Evolutionary conservation across 2,888 invertebrate genomes (phyloP).

Genomic region (Dasysyrphus tricinctus): DNA sequence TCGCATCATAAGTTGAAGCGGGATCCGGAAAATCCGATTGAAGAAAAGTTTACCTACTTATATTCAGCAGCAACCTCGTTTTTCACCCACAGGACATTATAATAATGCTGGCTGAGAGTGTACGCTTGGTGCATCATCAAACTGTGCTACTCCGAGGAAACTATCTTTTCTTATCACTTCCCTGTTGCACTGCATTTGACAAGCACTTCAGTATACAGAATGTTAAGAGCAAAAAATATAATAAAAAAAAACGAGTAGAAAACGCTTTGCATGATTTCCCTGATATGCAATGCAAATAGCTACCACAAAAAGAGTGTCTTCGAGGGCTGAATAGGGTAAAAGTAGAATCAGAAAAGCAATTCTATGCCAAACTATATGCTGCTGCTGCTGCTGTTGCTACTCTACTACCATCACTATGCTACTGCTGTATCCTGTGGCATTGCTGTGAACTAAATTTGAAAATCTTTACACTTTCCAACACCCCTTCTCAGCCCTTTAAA

Average conservation of each 20-base stretch:
- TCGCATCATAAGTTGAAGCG: constrained; percentile 26
- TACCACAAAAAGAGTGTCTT: constrained; percentile 57
- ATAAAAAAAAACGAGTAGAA: constrained; percentile 36
- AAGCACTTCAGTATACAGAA: constrained; percentile 37
- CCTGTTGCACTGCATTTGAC: constrained; percentile 65
- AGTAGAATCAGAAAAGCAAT: constrained; percentile 25
- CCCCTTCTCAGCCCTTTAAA: background rate
- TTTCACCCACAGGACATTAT: constrained; percentile 67
- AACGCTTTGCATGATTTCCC: constrained; percentile 68
- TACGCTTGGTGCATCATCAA: constrained; percentile 46
- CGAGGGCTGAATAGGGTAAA: constrained; percentile 53
- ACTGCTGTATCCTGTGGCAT: constrained; percentile 62
- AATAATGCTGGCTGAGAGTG: constrained; percentile 41
- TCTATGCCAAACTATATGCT: constrained; percentile 12
- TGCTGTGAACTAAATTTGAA: constrained; percentile 68
- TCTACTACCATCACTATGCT: background rate
- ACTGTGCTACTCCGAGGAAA: constrained; percentile 49
- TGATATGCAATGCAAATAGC: constrained; percentile 74
- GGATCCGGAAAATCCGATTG: constrained; percentile 48
- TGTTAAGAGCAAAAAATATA: background rate
- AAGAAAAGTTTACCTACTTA: constrained; percentile 49
- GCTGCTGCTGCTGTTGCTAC: background rate
- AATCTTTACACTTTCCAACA: constrained; percentile 56
- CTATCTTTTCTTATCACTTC: constrained; percentile 62
- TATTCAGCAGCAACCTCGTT: constrained; percentile 32